Base-by-base conservation (phyloP, 2,797 vertebrate genomes). In the Octomys mimax region DNA sequence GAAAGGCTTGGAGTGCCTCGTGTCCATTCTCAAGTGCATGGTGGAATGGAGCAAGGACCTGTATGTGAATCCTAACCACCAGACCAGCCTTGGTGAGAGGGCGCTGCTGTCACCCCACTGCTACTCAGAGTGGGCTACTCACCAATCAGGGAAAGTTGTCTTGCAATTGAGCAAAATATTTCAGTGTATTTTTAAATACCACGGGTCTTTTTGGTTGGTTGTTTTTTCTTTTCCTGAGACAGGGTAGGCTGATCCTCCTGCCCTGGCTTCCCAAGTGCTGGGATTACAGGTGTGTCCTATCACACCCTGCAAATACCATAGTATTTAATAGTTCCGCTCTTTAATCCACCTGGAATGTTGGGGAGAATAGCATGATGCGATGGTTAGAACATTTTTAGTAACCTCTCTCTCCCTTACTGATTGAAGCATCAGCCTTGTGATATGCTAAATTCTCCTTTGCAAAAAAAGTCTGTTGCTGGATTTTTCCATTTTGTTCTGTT, bases 41-140 rank as follows among this genome's bases (percentile, higher is more conserved):
- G 99, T 99, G 95, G 99, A 99, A 96, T 99, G 99, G 99, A 99
- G 99, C 98, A 99, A 99, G 98, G 99, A 99, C 98, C 99, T 99
- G 93, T 99, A 99, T 24, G 99, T 99, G 98, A 99, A 99, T 95
- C 99, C 99, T 2, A 99, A 99, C 98, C 99, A 99, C 88, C 99
- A 99, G 97, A 97, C 99, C 86, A 99, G 99, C 98, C 98, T 99
- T 1, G 99, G 99, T 99, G 98, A 99, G 99, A 91, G 81, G 89
- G 78, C 70, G 1, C 36, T 81, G 62, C 31, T 36, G 26, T 26
- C 1, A 0, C 24, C 8, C 84, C 46, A 1, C 52, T 14, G 26
- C 89, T 16, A 0, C 18, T 66, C 57, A 39, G 42, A 10, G 1
- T 0, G 12, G 33, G 54, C 66, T 61, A 1, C 59, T 54, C 33